Conservation (phyloP, 1,140 invertebrate species). For the Apocrypta bakeri region DNA sequence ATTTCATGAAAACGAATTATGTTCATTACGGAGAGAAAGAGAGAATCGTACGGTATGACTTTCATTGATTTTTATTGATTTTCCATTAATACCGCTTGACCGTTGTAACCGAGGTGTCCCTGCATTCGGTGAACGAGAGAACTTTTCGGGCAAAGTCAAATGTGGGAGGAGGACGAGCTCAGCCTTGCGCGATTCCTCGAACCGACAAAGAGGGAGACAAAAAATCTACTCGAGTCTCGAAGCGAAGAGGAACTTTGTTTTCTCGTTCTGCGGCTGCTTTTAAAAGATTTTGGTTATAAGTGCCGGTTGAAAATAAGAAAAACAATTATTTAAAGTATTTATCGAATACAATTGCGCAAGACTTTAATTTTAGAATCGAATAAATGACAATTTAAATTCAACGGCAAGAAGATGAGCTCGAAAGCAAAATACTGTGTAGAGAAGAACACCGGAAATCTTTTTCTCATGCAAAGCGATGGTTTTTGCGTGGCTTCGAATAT, state of each 20-base stretch:
- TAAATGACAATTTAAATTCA: not conserved
- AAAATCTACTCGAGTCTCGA: not conserved
- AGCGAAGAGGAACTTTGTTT: not conserved
- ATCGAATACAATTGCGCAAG: not conserved
- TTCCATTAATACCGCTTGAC: slow-evolving; percentile 4
- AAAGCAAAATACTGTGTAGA: no score
- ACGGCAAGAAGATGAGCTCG: no score
- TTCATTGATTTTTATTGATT: no score
- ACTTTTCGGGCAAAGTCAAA: not conserved
- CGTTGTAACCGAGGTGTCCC: not conserved
- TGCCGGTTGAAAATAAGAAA: no score
- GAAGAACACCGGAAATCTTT: not conserved
- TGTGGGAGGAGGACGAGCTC: not conserved
- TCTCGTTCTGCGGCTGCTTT: no score
- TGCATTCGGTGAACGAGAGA: not conserved
- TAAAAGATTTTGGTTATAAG: no score
- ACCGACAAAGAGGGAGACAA: not conserved
- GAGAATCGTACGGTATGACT: no score
- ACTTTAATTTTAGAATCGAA: not conserved
- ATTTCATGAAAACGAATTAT: no score
- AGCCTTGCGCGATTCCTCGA: slow-evolving; percentile 1
- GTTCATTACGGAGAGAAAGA: no score
- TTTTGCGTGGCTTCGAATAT: slow-evolving; percentile 1
- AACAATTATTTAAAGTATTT: no score
- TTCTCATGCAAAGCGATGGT: not conserved